Evolutionary conservation across 2,888 invertebrate genomes (phyloP).

Genomic region (Arge pagana): DNA sequence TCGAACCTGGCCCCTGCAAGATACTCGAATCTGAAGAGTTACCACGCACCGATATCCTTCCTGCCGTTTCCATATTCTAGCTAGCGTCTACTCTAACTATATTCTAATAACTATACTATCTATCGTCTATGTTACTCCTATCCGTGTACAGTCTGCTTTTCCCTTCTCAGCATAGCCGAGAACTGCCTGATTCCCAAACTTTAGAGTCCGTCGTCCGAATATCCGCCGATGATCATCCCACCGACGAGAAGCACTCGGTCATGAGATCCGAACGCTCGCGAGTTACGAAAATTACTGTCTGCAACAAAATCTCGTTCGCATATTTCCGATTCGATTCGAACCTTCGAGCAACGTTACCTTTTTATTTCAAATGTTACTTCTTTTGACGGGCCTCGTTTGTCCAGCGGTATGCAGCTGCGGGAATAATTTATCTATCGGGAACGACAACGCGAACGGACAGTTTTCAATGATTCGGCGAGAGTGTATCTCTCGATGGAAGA

Average conservation of each 20-base stretch:
- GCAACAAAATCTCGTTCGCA: no score
- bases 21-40: conserved; percentile 6
- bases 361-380: no score
- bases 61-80: conserved; percentile 37
- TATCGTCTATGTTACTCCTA: conserved; percentile 35
- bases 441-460: no score
- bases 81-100: conserved; percentile 34
- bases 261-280: conserved; percentile 33
- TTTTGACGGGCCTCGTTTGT: no score
- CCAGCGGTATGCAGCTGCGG: no score
- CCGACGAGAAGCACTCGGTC: conserved; percentile 33
- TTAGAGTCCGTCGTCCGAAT: conserved; percentile 19
- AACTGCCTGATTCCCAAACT: background rate
- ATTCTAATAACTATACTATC: conserved; percentile 26
- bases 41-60: conserved; percentile 29
- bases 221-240: conserved; percentile 29
- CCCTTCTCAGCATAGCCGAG: conserved; percentile 36
- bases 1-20: no score
- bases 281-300: no score
- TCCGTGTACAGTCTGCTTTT: conserved; percentile 34
- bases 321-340: no score
- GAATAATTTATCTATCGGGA: no score
- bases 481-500: no score
- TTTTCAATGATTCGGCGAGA: no score
- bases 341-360: no score